A percentile compares a stretch with the other conserved stretches of the same genome.
These are phyloP conservation scores for Psephotus haematonotus DNA, from an alignment of 2,113 vertebrate species.

Conservation along the genomic window DNA sequence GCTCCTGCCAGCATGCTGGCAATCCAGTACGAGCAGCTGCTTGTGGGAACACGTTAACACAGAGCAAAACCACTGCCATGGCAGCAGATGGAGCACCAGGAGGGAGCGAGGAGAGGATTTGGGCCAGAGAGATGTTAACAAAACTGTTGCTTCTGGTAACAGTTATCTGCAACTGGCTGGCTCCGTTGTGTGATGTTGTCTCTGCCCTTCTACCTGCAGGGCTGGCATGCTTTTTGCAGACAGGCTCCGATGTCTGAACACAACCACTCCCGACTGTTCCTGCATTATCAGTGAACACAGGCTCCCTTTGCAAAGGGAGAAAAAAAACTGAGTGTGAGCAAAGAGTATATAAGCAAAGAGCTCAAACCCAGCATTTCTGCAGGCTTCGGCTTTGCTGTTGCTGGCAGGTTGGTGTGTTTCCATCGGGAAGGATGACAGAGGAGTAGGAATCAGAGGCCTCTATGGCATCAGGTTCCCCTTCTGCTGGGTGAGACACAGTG, in stretches of 20 bases:
- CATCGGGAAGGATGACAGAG: neutral
- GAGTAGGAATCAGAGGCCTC: rapidly evolving
- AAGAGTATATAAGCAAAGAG: neutral
- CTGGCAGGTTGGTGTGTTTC: neutral
- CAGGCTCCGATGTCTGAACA: neutral
- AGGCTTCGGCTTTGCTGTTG: neutral
- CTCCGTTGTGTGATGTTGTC: rapidly evolving
- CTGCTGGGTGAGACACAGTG: neutral
- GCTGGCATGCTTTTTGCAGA: neutral
- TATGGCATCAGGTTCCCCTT: neutral
- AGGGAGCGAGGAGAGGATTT: rapidly evolving
- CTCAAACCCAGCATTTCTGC: neutral
- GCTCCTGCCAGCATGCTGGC: neutral
- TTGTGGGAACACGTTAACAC: rapidly evolving
- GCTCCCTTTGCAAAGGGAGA: neutral
- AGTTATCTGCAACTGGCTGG: neutral
- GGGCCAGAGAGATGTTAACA: neutral
- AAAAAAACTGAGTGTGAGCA: rapidly evolving
- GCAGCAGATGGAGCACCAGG: neutral
- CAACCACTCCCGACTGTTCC: neutral
- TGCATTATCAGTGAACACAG: neutral
- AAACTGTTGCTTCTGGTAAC: neutral
- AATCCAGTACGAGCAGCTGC: neutral
- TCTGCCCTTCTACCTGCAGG: neutral
- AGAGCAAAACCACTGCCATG: rapidly evolving